A percentile compares a stretch with the other conserved stretches of the same genome.
These are phyloP conservation scores for Netelia melanura DNA, from an alignment of 2,888 invertebrate genomes.

Conservation along the genomic window DNA sequence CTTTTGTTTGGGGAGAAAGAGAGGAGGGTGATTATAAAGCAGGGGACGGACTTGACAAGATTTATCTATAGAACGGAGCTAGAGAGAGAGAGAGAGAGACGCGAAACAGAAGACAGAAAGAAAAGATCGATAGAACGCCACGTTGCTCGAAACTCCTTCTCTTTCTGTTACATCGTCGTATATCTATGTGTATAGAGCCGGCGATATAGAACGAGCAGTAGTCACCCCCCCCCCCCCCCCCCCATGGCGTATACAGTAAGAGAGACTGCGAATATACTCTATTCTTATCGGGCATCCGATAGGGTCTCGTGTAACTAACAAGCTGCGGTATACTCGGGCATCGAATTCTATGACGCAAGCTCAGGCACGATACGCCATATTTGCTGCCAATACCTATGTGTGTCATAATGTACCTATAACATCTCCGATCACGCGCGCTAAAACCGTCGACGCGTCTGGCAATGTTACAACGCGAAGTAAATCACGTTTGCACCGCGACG, in stretches of 20 bases:
- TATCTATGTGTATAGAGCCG: not conserved
- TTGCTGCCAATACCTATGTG: not conserved
- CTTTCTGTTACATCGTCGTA: not conserved
- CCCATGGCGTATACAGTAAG: not conserved
- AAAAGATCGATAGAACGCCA: not conserved
- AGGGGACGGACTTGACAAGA: not conserved
- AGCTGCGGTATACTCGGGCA: slow-evolving; percentile 1
- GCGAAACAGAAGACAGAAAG: not conserved
- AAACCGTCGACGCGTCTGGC: not conserved
- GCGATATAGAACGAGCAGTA: slow-evolving; percentile 35
- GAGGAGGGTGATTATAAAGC: not conserved
- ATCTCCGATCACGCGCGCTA: not conserved
- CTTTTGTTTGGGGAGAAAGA: not conserved
- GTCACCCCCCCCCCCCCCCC: not conserved
- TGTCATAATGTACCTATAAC: not conserved
- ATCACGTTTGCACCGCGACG: not conserved
- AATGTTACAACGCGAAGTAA: not conserved
- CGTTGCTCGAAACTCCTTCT: not conserved
- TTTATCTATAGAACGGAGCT: not conserved
- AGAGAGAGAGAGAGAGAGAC: not conserved
- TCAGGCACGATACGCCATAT: not conserved
- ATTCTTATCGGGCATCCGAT: slow-evolving; percentile 44
- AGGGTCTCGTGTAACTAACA: slow-evolving; percentile 32
- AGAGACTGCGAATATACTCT: slow-evolving; percentile 19
- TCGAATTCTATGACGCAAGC: slow-evolving; percentile 21